A percentile compares a stretch with the other conserved stretches of the same genome.
These are phyloP conservation scores for Hofmannophila pseudospretella DNA, from an alignment of 2,888 invertebrate species.

Conservation along the genomic window DNA sequence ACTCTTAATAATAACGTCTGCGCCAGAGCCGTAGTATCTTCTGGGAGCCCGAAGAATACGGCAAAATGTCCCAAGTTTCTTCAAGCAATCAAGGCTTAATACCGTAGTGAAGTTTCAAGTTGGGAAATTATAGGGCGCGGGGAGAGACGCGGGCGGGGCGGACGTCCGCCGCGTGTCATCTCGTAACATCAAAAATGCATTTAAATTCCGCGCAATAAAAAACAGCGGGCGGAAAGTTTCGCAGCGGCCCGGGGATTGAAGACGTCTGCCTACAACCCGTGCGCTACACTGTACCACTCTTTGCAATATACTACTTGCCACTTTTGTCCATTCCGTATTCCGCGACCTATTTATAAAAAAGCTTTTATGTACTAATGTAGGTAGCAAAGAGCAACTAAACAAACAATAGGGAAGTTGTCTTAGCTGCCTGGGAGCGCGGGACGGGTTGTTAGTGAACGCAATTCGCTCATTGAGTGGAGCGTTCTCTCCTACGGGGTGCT, in stretches of 20 bases:
- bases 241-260: conserved; percentile 65
- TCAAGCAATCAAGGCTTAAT: conserved; percentile 78
- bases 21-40: conserved; percentile 66
- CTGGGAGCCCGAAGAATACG: conserved; percentile 74
- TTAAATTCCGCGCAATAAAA: conserved; percentile 78
- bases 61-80: conserved; percentile 77
- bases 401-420: conserved; percentile 8
- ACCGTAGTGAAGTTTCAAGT: conserved; percentile 77
- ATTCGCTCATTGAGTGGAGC: conserved; percentile 52
- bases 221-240: conserved; percentile 73
- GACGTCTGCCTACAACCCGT: conserved; percentile 46
- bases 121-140: conserved; percentile 75
- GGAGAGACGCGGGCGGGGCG: conserved; percentile 44
- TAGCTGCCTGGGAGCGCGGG: conserved; percentile 13
- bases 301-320: conserved; percentile 41
- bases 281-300: conserved; percentile 38
- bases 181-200: conserved; percentile 80
- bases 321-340: conserved; percentile 42
- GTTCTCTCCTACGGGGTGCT: too few relatives aligned
- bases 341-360: conserved; percentile 40
- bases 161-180: conserved; percentile 77
- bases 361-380: conserved; percentile 19
- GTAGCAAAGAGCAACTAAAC: conserved; percentile 6
- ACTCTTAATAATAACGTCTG: conserved; percentile 68
- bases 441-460: conserved; percentile 41